phyloP scores from a whole-genome alignment of 2,113 vertebrate genomes.

The Seriola aureovittata region DNA sequence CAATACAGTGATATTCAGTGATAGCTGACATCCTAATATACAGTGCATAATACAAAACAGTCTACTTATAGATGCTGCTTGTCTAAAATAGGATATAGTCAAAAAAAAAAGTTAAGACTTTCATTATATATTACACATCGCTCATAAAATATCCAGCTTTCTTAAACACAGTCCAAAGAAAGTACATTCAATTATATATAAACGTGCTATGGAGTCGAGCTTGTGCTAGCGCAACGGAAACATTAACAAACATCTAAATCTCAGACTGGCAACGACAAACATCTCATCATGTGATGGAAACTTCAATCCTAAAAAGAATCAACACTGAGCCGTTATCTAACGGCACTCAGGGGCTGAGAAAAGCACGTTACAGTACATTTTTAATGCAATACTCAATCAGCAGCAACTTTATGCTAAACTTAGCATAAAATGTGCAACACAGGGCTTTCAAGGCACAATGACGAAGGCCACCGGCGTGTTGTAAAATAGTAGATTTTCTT shows the following conservation, averaged over 20 bases:
- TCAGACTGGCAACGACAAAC: not conserved
- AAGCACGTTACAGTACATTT: not conserved
- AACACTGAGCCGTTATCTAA: not conserved
- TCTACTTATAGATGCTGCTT: not conserved
- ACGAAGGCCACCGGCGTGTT: not conserved
- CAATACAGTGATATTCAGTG: constrained; percentile 38
- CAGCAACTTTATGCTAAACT: not conserved
- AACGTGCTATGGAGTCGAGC: not conserved
- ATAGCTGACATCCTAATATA: not conserved
- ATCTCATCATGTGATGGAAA: not conserved
- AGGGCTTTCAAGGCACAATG: constrained; percentile 11
- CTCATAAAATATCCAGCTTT: constrained; percentile 19
- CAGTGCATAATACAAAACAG: constrained; percentile 18
- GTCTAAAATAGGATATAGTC: not conserved
- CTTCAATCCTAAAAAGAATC: not conserved
- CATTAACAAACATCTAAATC: not conserved
- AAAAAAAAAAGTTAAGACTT: constrained; percentile 3
- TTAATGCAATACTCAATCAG: not conserved
- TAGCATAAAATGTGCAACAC: not conserved
- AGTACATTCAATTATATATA: not conserved
- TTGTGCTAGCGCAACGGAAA: not conserved
- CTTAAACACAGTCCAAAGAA: not conserved
- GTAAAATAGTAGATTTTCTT: not conserved
- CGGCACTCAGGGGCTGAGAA: not conserved
- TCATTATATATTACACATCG: constrained; percentile 2